Evolutionary conservation across 23 tunicate genomes (phyloP).

Genomic region (Phallusia fumigata): DNA sequence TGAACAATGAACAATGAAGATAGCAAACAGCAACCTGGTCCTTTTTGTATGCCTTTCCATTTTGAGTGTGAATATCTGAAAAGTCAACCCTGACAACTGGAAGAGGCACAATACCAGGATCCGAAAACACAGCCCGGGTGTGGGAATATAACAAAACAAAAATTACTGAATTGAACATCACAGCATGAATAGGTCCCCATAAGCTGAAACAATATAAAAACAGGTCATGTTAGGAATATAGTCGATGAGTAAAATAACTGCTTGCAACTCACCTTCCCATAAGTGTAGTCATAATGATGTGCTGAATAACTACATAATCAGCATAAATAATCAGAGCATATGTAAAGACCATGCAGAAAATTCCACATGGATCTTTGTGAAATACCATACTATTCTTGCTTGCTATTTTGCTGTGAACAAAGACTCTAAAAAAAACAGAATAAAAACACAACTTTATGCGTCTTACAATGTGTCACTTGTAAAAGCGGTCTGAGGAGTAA

Average conservation of each 20-base stretch:
- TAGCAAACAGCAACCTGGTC: not conserved
- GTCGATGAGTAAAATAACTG: not conserved
- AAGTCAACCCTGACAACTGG: slow-evolving; percentile 64
- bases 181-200: slow-evolving; percentile 69
- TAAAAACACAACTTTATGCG: too few relatives aligned
- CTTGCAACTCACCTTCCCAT: slow-evolving; percentile 48
- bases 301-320: slow-evolving; percentile 67
- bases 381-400: too few relatives aligned
- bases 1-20: too few relatives aligned
- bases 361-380: slow-evolving; percentile 69
- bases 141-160: slow-evolving; percentile 55
- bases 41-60: slow-evolving; percentile 14
- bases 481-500: too few relatives aligned
- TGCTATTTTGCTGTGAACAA: not conserved
- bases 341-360: slow-evolving; percentile 59
- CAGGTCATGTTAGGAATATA: not conserved
- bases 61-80: slow-evolving; percentile 65
- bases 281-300: slow-evolving; percentile 30
- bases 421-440: not conserved
- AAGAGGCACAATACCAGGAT: slow-evolving; percentile 73
- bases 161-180: slow-evolving; percentile 53
- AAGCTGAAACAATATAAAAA: slow-evolving; percentile 36
- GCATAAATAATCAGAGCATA: slow-evolving; percentile 65
- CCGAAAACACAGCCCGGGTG: slow-evolving; percentile 57
- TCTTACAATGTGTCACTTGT: too few relatives aligned